Percentiles rank a stretch among this genome's conserved stretches.
phyloP scores from a whole-genome alignment of 2,797 vertebrate species.

The Orestias chungarensis region DNA sequence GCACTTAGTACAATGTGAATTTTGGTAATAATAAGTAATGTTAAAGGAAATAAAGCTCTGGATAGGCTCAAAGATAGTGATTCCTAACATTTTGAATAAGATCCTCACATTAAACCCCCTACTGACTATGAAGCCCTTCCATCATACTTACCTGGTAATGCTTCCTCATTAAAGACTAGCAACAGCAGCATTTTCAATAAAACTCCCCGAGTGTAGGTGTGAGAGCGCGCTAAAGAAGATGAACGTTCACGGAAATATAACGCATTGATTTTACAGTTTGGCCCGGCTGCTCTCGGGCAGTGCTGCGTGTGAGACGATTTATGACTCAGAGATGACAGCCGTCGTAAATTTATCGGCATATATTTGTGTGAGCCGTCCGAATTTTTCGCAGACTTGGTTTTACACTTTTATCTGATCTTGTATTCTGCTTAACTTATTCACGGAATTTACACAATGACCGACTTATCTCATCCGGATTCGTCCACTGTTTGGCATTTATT shows the following conservation, averaged over 20 bases:
- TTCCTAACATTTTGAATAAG: slow-evolving; percentile 33
- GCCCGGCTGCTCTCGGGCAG: slow-evolving; percentile 37
- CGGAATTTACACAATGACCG: slow-evolving; percentile 38
- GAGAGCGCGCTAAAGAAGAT: slow-evolving; percentile 13
- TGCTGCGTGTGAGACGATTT: slow-evolving; percentile 59
- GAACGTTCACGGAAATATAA: slow-evolving; percentile 38
- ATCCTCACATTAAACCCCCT: slow-evolving; percentile 1
- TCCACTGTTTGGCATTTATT: slow-evolving; percentile 52
- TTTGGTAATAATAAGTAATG: slow-evolving; percentile 17
- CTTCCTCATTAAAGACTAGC: slow-evolving; percentile 26
- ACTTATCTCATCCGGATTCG: slow-evolving; percentile 45
- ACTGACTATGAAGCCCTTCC: slow-evolving; percentile 23
- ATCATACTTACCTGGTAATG: slow-evolving; percentile 27
- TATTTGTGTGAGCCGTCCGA: slow-evolving; percentile 14
- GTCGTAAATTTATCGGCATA: slow-evolving; percentile 54
- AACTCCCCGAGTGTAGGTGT: slow-evolving; percentile 12
- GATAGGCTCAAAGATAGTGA: slow-evolving; percentile 16
- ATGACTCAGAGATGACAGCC: slow-evolving; percentile 42
- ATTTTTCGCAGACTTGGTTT: slow-evolving; percentile 10
- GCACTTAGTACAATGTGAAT: background rate
- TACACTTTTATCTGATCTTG: slow-evolving; percentile 1
- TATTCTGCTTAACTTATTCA: slow-evolving; percentile 32
- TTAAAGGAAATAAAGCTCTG: slow-evolving; percentile 8
- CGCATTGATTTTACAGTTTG: slow-evolving; percentile 64
- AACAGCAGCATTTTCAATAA: slow-evolving; percentile 24